Conservation (phyloP, 2,113 vertebrate species). For the Menura novaehollandiae region DNA sequence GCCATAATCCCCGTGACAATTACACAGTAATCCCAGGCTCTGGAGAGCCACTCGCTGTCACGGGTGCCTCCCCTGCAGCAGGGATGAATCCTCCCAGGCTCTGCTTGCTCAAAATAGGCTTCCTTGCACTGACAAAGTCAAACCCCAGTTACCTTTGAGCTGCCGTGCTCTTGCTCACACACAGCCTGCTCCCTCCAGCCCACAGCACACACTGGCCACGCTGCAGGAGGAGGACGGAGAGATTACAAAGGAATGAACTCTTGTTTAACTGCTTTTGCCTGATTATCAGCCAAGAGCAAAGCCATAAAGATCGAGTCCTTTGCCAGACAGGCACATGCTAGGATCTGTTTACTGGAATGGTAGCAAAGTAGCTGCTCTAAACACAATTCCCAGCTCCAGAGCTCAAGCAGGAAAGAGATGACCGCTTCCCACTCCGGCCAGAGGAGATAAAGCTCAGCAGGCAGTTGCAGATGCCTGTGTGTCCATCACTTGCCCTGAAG, state of each 20-base stretch:
- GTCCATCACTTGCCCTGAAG: not conserved
- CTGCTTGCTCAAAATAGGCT: not conserved
- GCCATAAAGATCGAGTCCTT: not conserved
- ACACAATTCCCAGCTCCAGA: not conserved
- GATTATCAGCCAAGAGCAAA: conserved; percentile 54
- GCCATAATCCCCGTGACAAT: not conserved
- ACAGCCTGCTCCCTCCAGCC: not conserved
- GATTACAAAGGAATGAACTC: conserved; percentile 53
- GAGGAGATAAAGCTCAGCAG: not conserved
- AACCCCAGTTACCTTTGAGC: not conserved
- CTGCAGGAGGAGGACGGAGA: not conserved
- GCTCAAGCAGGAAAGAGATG: not conserved
- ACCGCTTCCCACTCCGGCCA: not conserved
- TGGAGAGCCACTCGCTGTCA: not conserved
- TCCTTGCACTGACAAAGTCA: not conserved
- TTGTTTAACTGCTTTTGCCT: conserved; percentile 61
- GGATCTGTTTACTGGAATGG: not conserved
- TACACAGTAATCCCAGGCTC: not conserved
- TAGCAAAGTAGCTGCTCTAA: not conserved
- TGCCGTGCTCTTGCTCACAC: not conserved
- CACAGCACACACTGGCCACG: accelerated
- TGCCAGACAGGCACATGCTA: not conserved
- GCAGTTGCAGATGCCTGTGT: not conserved
- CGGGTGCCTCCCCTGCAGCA: not conserved
- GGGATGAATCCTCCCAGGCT: not conserved